Evolutionary conservation across 2,888 invertebrate species (phyloP).

Genomic region (Baronia brevicornis): DNA sequence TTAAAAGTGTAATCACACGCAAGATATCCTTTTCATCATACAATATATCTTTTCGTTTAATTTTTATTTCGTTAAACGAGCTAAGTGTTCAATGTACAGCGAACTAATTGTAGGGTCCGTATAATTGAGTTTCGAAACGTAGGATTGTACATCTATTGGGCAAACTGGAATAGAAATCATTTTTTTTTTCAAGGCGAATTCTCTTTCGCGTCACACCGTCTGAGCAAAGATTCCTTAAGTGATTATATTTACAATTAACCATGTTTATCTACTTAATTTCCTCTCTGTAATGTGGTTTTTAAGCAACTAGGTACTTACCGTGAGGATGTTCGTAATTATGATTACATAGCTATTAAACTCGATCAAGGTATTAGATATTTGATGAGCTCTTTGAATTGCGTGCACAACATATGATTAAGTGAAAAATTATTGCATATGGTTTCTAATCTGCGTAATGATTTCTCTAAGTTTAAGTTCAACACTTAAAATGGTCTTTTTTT

Average conservation of each 20-base stretch:
- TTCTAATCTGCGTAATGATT: too few relatives aligned
- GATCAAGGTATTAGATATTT: conserved; percentile 13
- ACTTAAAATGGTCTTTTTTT: too few relatives aligned
- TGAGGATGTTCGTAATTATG: conserved; percentile 11
- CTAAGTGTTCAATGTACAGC: conserved; percentile 33
- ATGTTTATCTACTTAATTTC: conserved; percentile 50
- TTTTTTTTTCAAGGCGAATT: conserved; percentile 57
- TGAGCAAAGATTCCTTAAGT: conserved; percentile 42
- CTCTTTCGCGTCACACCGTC: conserved; percentile 43
- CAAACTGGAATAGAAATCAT: conserved; percentile 54
- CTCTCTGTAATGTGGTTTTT: conserved; percentile 28
- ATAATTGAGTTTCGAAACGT: conserved; percentile 22
- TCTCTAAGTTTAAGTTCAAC: too few relatives aligned
- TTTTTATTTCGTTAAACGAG: too few relatives aligned
- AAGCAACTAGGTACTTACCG: conserved; percentile 21
- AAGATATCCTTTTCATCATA: too few relatives aligned
- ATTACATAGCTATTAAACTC: conserved; percentile 4
- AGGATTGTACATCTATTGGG: conserved; percentile 42
- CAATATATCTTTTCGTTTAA: too few relatives aligned
- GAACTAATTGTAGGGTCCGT: conserved; percentile 28
- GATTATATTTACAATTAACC: conserved; percentile 50
- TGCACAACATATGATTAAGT: too few relatives aligned
- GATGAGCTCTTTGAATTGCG: conserved; percentile 4
- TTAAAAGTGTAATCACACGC: too few relatives aligned
- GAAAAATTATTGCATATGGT: too few relatives aligned